A percentile compares a stretch with the other conserved stretches of the same genome.
phyloP scores from a whole-genome alignment of 2,888 invertebrate species.

The Lasiommata megera region DNA sequence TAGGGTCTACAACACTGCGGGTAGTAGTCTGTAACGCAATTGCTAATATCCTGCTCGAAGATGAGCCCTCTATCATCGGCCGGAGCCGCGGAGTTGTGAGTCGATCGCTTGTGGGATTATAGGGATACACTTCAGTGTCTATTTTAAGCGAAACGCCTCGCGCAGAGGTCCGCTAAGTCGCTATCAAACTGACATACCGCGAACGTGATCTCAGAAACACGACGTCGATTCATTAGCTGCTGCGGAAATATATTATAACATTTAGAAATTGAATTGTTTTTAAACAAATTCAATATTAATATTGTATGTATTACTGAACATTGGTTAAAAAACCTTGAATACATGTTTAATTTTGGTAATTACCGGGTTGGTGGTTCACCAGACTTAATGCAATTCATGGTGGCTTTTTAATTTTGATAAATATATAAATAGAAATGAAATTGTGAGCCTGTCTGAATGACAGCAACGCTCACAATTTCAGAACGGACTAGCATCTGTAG shows the following conservation, averaged over 20 bases:
- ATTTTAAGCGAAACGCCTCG: slow-evolving; percentile 2
- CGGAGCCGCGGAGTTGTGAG: slow-evolving; percentile 14
- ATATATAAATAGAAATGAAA: too few relatives aligned
- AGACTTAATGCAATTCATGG: too few relatives aligned
- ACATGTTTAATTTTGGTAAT: too few relatives aligned
- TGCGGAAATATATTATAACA: neutral
- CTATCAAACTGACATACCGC: neutral
- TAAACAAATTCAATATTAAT: too few relatives aligned
- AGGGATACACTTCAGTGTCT: neutral
- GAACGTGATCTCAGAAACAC: slow-evolving; percentile 1
- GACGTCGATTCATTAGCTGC: slow-evolving; percentile 2
- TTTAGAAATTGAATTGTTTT: too few relatives aligned
- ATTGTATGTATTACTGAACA: too few relatives aligned
- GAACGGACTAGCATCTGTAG: too few relatives aligned
- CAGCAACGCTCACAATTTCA: too few relatives aligned
- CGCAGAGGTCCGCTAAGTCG: neutral
- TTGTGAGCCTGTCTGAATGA: too few relatives aligned
- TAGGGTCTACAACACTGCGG: neutral
- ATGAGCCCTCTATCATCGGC: slow-evolving; percentile 21
- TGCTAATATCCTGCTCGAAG: slow-evolving; percentile 25
- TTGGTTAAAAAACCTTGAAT: too few relatives aligned
- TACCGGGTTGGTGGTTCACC: too few relatives aligned
- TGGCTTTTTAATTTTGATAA: too few relatives aligned
- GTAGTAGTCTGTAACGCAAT: slow-evolving; percentile 17
- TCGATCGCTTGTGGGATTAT: slow-evolving; percentile 16